phyloP scores from a whole-genome alignment of 2,113 vertebrate species.

The Rhynchomys soricoides region DNA sequence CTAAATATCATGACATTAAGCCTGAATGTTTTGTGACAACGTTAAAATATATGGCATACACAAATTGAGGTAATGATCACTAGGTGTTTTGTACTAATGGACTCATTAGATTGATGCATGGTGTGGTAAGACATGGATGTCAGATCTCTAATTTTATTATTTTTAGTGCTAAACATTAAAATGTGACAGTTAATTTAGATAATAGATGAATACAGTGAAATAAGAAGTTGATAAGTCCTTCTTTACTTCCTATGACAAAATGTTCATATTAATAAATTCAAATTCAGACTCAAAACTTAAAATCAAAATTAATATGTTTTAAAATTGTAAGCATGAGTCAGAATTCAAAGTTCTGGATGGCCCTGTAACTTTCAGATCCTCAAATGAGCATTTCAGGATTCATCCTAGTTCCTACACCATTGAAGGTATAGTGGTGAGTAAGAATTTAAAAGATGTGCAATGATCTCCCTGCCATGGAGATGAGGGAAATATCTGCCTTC shows the following conservation, averaged over 20 bases:
- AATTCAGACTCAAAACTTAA: neutral
- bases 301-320: neutral
- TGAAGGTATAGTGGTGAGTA: neutral
- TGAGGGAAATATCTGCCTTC: neutral
- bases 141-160: neutral
- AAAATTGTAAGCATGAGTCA: conserved; percentile 9
- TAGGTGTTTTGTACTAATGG: conserved; percentile 65
- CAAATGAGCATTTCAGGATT: neutral
- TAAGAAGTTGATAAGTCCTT: neutral
- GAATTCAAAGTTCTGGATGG: neutral
- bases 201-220: neutral
- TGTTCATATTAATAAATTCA: neutral
- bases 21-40: conserved; percentile 31
- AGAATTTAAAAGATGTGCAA: neutral
- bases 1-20: conserved; percentile 76
- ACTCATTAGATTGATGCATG: conserved; percentile 8
- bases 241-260: neutral
- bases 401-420: neutral
- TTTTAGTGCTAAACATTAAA: neutral
- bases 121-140: neutral
- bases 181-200: neutral
- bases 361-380: neutral
- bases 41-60: conserved; percentile 44
- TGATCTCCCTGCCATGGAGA: neutral
- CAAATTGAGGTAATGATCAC: conserved; percentile 41